Base-by-base conservation (phyloP, 2,797 vertebrate species). In the Ambastaia sidthimunki region DNA sequence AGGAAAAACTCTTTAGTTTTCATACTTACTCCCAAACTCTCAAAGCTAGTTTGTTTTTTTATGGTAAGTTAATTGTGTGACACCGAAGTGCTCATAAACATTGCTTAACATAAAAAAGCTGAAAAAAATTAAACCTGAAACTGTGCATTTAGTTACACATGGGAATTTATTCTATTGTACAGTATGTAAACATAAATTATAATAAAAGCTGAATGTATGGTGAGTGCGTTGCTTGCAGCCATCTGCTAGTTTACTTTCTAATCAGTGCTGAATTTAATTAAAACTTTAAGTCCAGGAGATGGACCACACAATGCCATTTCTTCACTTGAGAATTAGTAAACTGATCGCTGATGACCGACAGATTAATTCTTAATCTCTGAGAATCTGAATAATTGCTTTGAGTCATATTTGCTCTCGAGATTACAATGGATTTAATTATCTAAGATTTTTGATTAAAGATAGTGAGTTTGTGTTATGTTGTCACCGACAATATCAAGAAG, bases 181-280 rank as follows among this genome's bases (percentile, higher is more conserved):
- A 50, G 48, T 16, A 54, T 66, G 83, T 83, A 87, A 86, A 84
- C 84, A 81, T 76, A 86, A 85, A 89, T 90, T 87, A 90, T 87
- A 89, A 83, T 84, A 83, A 87, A 78, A 87, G 82, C 81, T 76
- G 86, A 84, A 85, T 85, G 65, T 82, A 71, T 85, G 83, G 80
- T 41, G 71, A 76, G 74, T n/a, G 12, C 70, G 66, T 3, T 48
- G 66, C 25, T 76, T 72, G 79, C 81, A 76, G 77, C 71, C 79
- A 85, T 76, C 25, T 44, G 68, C 60, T 87, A 72, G 76, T 68
- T 82, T 63, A 47, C 37, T 62, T 75, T 85, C 71, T 78, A 84
- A 73, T 79, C 41, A 25, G 62, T 84, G 81, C 88, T 80, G 74
- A 78, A 74, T 70, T 71, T 83, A 72, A 88, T 88, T 84, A 85